Evolutionary conservation across 2,797 vertebrate genomes (phyloP).

Genomic region (Uromys caudimaculatus): DNA sequence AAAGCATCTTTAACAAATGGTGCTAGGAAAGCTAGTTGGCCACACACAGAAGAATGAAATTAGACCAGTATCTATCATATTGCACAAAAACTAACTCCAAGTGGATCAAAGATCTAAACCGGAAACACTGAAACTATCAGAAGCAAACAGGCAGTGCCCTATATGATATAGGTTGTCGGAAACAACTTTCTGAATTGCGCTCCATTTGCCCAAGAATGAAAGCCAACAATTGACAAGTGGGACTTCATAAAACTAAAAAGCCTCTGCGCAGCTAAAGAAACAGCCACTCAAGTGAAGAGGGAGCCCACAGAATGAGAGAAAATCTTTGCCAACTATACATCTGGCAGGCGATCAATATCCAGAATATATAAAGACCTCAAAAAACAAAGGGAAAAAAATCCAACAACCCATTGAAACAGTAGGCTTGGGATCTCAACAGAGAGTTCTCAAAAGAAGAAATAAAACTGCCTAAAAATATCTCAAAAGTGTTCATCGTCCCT

Average conservation of each 20-base stretch:
- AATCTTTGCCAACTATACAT: neutral
- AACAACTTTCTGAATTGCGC: neutral
- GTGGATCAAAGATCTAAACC: neutral
- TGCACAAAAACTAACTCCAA: neutral
- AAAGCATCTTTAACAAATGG: neutral
- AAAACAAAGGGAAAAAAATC: neutral
- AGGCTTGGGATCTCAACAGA: neutral
- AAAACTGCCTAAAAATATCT: neutral
- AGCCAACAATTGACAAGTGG: neutral
- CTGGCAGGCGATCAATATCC: neutral
- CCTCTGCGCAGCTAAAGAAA: neutral
- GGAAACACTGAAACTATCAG: neutral
- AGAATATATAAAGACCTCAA: neutral
- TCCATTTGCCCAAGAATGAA: neutral
- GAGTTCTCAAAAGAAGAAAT: neutral
- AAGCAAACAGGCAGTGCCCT: neutral
- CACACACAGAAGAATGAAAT: neutral
- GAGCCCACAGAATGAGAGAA: neutral
- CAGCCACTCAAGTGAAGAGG: neutral
- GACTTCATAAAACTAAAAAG: neutral
- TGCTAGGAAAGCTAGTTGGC: neutral
- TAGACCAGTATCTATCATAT: neutral
- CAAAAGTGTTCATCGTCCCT: neutral
- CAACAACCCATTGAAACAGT: neutral
- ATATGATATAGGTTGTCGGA: too few species aligned